Conservation (phyloP, 2,797 vertebrate genomes). For the Melopsittacus undulatus region DNA sequence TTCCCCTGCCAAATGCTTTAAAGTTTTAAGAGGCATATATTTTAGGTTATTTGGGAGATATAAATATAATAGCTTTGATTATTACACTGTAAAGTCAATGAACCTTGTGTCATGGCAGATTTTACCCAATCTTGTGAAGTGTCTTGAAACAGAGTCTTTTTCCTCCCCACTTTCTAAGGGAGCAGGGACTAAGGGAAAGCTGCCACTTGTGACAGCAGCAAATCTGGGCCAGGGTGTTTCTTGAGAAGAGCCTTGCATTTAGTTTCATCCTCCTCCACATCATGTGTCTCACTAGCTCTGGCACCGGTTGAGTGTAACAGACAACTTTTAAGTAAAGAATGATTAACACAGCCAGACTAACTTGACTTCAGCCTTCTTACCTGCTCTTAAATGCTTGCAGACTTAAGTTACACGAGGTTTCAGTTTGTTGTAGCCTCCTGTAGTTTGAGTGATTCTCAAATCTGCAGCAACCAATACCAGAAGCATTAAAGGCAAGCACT, state of each 20-base stretch:
- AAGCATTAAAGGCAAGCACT: not conserved
- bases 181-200: constrained; percentile 10
- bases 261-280: constrained; percentile 14
- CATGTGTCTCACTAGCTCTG: not conserved
- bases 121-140: not conserved
- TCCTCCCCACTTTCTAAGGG: not conserved
- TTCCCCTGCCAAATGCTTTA: not conserved
- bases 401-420: not conserved
- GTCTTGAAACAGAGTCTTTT: not conserved
- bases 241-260: not conserved
- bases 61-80: constrained; percentile 23
- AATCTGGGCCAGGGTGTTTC: constrained; percentile 26
- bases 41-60: constrained; percentile 29
- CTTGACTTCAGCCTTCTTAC: not conserved
- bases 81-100: not conserved
- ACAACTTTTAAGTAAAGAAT: not conserved
- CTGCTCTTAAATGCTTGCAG: not conserved
- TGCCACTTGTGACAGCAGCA: constrained; percentile 40
- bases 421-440: not conserved
- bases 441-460: not conserved
- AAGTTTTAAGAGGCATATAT: constrained; percentile 33
- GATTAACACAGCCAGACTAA: not conserved
- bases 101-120: constrained; percentile 18
- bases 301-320: not conserved
- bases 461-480: not conserved